Conservation (phyloP, 2,888 invertebrate genomes). For the Horisme vitalbata region DNA sequence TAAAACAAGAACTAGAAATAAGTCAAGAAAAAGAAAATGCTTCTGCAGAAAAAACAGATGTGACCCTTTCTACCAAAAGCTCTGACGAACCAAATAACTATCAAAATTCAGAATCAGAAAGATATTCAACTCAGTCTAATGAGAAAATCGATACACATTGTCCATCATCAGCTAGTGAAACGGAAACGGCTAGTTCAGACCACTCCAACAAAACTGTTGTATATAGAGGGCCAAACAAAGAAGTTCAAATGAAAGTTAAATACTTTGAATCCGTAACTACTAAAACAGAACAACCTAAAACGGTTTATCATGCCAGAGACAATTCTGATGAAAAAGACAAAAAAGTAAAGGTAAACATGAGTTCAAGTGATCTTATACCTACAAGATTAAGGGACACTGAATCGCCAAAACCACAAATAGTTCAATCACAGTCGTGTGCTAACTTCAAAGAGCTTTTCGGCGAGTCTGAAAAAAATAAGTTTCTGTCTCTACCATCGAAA, state of each 20-base stretch:
- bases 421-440: conserved; percentile 87
- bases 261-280: conserved; percentile 89
- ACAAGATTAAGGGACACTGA: conserved; percentile 43
- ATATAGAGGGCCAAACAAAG: conserved; percentile 82
- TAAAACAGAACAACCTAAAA: conserved; percentile 70
- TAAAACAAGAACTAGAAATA: conserved; percentile 83
- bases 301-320: conserved; percentile 80
- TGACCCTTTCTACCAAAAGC: conserved; percentile 15
- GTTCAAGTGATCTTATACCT: conserved; percentile 14
- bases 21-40: conserved; percentile 64
- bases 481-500: conserved; percentile 78
- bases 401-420: conserved; percentile 55
- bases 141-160: conserved; percentile 59
- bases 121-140: conserved; percentile 35
- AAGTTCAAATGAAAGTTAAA: conserved; percentile 88
- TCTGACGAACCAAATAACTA: conserved; percentile 43
- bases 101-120: conserved; percentile 43
- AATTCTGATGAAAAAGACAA: conserved; percentile 75
- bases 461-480: conserved; percentile 85
- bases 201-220: conserved; percentile 88
- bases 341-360: conserved; percentile 37
- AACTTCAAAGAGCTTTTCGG: conserved; percentile 93
- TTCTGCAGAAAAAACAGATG: conserved; percentile 11
- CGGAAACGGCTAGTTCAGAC: conserved; percentile 89
- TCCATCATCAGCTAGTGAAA: conserved; percentile 84